These are phyloP conservation scores for Cosmorhoe ocellata DNA, from an alignment of 2,888 invertebrate genomes.

Conservation along the genomic window DNA sequence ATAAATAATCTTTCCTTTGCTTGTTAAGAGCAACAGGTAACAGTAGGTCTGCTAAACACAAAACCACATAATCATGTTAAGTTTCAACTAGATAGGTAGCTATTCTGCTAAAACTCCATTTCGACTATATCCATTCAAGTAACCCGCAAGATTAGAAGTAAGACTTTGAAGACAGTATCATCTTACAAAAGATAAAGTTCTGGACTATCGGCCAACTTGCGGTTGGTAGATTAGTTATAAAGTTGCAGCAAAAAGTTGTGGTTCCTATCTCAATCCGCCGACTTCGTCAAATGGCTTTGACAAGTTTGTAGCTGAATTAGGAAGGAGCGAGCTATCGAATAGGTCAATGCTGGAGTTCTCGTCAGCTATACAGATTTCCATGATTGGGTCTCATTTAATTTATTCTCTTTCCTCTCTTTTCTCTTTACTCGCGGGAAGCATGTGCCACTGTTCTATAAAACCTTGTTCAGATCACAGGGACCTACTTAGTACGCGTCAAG, in stretches of 20 bases:
- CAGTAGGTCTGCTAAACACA: no score
- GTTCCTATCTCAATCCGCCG: slow-evolving; percentile 21
- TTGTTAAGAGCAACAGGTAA: no score
- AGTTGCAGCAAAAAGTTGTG: slow-evolving; percentile 26
- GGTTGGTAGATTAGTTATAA: slow-evolving; percentile 22
- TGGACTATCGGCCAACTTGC: slow-evolving; percentile 24
- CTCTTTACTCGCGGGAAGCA: no score
- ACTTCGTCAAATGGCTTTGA: slow-evolving; percentile 22
- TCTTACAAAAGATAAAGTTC: slow-evolving; percentile 27
- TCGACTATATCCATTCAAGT: slow-evolving; percentile 15
- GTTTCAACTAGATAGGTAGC: not conserved
- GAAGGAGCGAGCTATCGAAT: not conserved
- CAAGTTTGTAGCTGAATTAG: not conserved
- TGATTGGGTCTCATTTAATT: no score
- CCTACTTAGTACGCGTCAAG: no score
- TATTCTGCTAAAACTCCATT: slow-evolving; percentile 3
- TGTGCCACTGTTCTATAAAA: no score
- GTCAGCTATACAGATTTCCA: no score
- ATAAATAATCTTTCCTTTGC: not conserved
- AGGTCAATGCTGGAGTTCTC: not conserved
- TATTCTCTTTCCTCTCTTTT: no score
- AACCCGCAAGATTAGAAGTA: slow-evolving; percentile 23
- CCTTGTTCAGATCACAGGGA: no score
- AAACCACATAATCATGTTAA: not conserved
- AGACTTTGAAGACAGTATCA: slow-evolving; percentile 20